Percentiles rank a stretch among this genome's conserved stretches.
Evolutionary conservation across 2,113 vertebrate genomes (phyloP).

Genomic region (Zapus hudsonius): DNA sequence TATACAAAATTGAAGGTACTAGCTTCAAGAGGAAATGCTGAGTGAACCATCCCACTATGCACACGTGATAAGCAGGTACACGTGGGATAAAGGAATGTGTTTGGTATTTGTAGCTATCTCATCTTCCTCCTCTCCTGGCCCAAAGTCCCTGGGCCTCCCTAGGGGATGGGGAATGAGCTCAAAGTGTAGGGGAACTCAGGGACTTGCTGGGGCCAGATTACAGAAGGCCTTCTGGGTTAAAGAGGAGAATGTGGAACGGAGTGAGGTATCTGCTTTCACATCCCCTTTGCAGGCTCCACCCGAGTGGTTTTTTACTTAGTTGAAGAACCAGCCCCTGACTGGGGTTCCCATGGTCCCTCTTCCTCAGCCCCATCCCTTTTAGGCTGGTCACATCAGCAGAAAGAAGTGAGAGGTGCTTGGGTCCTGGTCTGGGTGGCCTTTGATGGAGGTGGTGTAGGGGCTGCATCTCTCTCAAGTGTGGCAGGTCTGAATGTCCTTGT

Average conservation of each 20-base stretch:
- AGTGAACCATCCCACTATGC: neutral
- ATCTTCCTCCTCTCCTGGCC: neutral
- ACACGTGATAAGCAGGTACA: neutral
- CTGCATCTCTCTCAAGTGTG: neutral
- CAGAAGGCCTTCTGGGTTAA: neutral
- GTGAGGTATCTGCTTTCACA: neutral
- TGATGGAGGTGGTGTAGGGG: neutral
- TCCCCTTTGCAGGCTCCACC: neutral
- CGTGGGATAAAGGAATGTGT: neutral
- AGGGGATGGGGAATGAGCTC: no score
- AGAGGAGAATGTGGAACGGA: neutral
- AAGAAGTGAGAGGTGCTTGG: no score
- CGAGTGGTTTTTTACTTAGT: neutral
- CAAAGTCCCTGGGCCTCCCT: neutral
- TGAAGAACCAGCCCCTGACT: neutral
- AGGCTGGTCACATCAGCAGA: neutral
- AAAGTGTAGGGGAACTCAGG: neutral
- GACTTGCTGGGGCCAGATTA: neutral
- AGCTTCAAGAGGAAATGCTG: neutral
- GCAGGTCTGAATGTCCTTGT: neutral
- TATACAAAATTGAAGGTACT: no score
- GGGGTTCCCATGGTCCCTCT: neutral
- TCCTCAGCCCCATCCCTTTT: neutral
- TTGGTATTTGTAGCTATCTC: neutral
- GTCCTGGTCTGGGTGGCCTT: neutral